A percentile compares a stretch with the other conserved stretches of the same genome.
phyloP scores from a whole-genome alignment of 2,888 invertebrate species.

The Papilio protenor region DNA sequence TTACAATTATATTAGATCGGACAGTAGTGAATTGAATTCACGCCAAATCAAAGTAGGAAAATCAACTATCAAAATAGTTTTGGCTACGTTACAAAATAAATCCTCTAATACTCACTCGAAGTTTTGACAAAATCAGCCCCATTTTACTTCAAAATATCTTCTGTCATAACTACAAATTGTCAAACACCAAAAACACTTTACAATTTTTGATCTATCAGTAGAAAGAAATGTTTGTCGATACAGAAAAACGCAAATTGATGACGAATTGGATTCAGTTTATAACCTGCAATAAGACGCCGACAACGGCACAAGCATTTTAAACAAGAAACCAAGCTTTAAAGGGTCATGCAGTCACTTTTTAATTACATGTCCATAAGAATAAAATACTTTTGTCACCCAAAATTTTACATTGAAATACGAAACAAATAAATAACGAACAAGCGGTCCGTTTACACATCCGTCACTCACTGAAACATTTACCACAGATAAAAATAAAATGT shows the following conservation, averaged over 20 bases:
- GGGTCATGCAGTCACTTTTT: slow-evolving; percentile 42
- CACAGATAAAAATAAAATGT: background rate
- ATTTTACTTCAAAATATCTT: slow-evolving; percentile 67
- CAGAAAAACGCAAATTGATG: slow-evolving; percentile 63
- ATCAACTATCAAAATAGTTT: slow-evolving; percentile 71
- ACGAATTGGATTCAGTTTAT: slow-evolving; percentile 62
- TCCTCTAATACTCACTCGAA: slow-evolving; percentile 84
- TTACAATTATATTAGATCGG: slow-evolving; percentile 60
- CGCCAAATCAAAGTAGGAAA: slow-evolving; percentile 68
- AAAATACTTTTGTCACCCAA: slow-evolving; percentile 48
- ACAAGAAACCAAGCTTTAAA: slow-evolving; percentile 50
- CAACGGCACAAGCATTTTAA: slow-evolving; percentile 51
- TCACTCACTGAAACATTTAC: slow-evolving; percentile 34
- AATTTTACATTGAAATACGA: slow-evolving; percentile 45
- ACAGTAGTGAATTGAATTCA: slow-evolving; percentile 71
- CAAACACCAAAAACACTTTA: slow-evolving; percentile 57
- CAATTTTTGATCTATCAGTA: slow-evolving; percentile 58
- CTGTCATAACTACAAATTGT: slow-evolving; percentile 48
- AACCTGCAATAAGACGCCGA: slow-evolving; percentile 70
- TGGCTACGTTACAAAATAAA: slow-evolving; percentile 71
- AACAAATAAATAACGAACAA: slow-evolving; percentile 53
- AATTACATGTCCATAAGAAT: slow-evolving; percentile 42
- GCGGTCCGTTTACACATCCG: slow-evolving; percentile 47
- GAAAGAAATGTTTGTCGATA: slow-evolving; percentile 78
- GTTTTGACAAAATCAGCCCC: slow-evolving; percentile 87